Evolutionary conservation across 2,888 invertebrate genomes (phyloP), one percentile per base, ranked within the genome.

Genomic region (Adelognathus sp.): DNA sequence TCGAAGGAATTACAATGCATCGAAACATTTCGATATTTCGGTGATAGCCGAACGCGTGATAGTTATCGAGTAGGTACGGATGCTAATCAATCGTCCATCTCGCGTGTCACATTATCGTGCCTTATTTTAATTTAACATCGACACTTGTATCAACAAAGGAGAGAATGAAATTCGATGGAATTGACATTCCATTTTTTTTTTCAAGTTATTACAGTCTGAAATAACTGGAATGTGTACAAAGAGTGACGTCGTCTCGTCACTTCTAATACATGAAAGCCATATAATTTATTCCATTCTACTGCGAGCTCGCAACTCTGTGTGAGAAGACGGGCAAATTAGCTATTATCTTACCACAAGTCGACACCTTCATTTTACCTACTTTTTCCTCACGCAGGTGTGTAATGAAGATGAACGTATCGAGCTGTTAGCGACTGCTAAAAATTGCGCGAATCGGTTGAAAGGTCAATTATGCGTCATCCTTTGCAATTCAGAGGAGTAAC

Each of bases 401-500:
- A n/a, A 14, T 6, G 39, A 14, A n/a, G n/a, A 5, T 14, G 14
- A 39, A 6, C 11, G n/a, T 39, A 39, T 39, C n/a, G 14, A 39
- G 39, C 39, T 14, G 39, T 16, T 7, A 36, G 4, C 14, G 9
- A 14, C 21, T 11, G 18, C 18, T 9, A 50, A 50, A 54, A 6
- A 41, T 54, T 24, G 24, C 24, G 58, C 4, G 18, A 58, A 70
- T 39, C 27, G 21, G 69, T 33, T 60, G 33, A 58, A 46, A 58
- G 69, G 58, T 41, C 58, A 70, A 70, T 70, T 50, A 33, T 70
- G 58, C 69, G 44, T 70, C 31, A 58, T 46, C 46, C 44, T 58
- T 46, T 44, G 9, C 36, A 24, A 27, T 16, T 0, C 18, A 27
- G 27, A 11, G 4, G 16, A 39, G 4, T 3, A 24, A 36, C 16